Evolutionary conservation across 2,113 vertebrate species (phyloP), one percentile per base, ranked within the genome.

Genomic region (Lepisosteus osseus): DNA sequence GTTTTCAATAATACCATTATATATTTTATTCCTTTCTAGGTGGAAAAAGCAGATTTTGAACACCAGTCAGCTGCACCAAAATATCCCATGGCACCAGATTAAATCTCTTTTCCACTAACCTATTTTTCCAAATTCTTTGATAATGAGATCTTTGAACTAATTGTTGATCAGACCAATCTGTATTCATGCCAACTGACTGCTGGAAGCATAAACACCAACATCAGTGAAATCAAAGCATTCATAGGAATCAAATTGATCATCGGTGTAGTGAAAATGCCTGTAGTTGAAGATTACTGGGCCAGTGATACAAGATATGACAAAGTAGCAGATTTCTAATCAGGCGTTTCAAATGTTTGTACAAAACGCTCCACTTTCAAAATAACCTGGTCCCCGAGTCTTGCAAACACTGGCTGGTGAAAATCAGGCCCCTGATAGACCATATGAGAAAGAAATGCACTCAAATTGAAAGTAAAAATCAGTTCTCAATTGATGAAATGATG

Each of bases 401-500:
- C 68, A 9, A 70, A 55, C 55, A 70, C 15, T 40, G 55, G 40
- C 68, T 70, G 29, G 59, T 29, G 55, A 70, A 70, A 61, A 13
- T 70, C 55, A 61, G 40, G 43, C 68, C 68, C 42, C 40, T 66
- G 6, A 9, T 65, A 29, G 70, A 72, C 47, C 63, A 55, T 2
- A 44, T 65, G 3, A 72, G 54, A 14, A 72, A 44, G 14, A 72
- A 56, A 8, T 72, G 11, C 44, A 45, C 43, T 12, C 61, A 72
- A 55, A 72, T 65, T 65, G 70, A 66, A 9, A 56, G 40, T 66
- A 61, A 43, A 17, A 71, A 65, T 17, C 17, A 71, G 29, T 70
- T 70, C 68, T 70, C 68, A 14, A 70, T 43, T 43, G 55, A 70
- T 70, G 68, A 70, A 44, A 70, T 61, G 41, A 70, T 70, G 56